Evolutionary conservation across 2,888 invertebrate genomes (phyloP).

Genomic region (Protophormia terraenovae): DNA sequence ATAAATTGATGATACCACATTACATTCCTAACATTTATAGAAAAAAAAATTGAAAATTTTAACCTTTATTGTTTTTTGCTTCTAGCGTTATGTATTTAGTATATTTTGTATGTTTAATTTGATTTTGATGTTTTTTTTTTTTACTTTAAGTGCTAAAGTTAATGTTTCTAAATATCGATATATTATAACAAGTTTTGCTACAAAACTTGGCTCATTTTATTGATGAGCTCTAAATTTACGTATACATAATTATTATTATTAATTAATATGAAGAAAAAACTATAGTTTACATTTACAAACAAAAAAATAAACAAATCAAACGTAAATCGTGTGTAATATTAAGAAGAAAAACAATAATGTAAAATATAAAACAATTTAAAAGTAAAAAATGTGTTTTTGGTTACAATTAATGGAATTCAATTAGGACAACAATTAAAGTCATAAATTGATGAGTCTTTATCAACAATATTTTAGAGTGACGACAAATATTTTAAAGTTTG

Average conservation of each 20-base stretch:
- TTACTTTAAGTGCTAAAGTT: slow-evolving; percentile 27
- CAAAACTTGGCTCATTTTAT: slow-evolving; percentile 66
- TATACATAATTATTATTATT: slow-evolving; percentile 16
- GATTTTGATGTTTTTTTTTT: background rate
- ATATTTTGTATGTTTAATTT: slow-evolving; percentile 23
- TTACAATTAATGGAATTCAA: too few species aligned
- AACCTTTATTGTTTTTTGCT: slow-evolving; percentile 12
- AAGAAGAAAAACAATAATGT: slow-evolving; percentile 16
- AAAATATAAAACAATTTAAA: slow-evolving; percentile 31
- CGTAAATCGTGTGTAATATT: slow-evolving; percentile 34
- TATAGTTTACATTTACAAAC: slow-evolving; percentile 19
- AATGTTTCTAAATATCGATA: slow-evolving; percentile 21
- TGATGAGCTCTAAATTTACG: slow-evolving; percentile 64
- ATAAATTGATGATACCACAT: slow-evolving; percentile 10
- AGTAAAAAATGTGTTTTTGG: too few species aligned
- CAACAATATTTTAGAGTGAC: too few species aligned
- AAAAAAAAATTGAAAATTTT: slow-evolving; percentile 30
- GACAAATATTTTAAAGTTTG: too few species aligned
- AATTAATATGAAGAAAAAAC: slow-evolving; percentile 13
- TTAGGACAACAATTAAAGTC: too few species aligned
- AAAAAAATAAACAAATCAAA: slow-evolving; percentile 11
- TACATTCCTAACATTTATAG: slow-evolving; percentile 61
- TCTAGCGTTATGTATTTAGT: slow-evolving; percentile 10
- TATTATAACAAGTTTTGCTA: slow-evolving; percentile 57
- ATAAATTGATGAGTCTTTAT: too few species aligned